Conservation (phyloP, 2,797 vertebrate genomes). For the Tokudaia muenninki region DNA sequence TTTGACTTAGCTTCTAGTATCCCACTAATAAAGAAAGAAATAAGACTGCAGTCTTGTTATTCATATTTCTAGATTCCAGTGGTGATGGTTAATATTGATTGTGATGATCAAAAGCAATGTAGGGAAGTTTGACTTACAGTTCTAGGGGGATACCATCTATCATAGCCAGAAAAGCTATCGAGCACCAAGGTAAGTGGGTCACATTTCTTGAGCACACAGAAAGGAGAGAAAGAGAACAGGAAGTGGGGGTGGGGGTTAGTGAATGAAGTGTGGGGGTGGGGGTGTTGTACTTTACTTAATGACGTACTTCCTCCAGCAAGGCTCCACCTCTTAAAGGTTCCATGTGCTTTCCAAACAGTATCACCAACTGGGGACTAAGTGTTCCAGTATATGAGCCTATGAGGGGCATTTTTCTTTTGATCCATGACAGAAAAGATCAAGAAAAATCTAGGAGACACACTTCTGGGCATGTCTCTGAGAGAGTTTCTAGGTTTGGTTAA, state of each 20-base stretch:
- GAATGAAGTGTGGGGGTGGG: too few relatives aligned
- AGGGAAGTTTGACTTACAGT: not conserved
- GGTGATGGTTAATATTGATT: not conserved
- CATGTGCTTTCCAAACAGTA: not conserved
- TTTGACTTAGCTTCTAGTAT: constrained; percentile 32
- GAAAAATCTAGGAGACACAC: not conserved
- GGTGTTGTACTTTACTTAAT: not conserved
- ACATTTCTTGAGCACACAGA: not conserved
- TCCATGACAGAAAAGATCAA: not conserved
- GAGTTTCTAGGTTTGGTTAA: not conserved
- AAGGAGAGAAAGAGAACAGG: not conserved
- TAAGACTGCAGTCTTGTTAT: not conserved
- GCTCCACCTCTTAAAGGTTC: not conserved
- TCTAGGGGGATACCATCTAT: not conserved
- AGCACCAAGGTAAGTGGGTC: not conserved
- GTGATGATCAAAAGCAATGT: not conserved
- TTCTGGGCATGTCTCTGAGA: not conserved
- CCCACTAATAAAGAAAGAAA: not conserved
- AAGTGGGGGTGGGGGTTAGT: too few relatives aligned
- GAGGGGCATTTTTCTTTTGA: not conserved
- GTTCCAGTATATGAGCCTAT: not conserved
- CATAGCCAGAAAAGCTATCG: not conserved
- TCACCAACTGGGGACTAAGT: not conserved
- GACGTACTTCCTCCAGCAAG: not conserved
- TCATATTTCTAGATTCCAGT: not conserved